Evolutionary conservation across 2,888 invertebrate genomes (phyloP), one percentile per base, ranked within the genome.

Genomic region (Charanyca ferruginea): DNA sequence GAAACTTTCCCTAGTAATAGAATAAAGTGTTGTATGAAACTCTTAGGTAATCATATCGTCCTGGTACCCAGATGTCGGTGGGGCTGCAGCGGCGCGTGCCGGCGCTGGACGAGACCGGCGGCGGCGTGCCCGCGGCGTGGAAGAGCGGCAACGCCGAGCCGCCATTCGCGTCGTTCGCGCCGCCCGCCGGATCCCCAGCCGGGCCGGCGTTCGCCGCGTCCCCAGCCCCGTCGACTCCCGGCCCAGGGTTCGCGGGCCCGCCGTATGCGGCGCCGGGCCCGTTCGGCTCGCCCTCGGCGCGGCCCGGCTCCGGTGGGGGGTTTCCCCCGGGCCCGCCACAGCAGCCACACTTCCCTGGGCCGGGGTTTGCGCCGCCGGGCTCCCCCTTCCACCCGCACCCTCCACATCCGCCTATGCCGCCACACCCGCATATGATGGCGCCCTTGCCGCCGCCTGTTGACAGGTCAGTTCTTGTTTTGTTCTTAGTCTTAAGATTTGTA

Each of bases 341-440:
- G 96, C 97, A 87, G 96, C 96, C 92, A 95, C 97, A 86, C 97
- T 97, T 91, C 96, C 97, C 91, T 51, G 98, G 98, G 64, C 97
- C 97, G 73, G 97, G 97, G 80, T 97, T 97, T 81, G 97, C 97
- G 84, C 97, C 97, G 85, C 97, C 97, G 57, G 97, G 97, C 9
- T 97, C 98, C 54, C 98, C 98, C 73, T 97, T 98, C 70, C 98
- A 98, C 80, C 98, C 98, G 72, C 98, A 97, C 86, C 97, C 98
- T 70, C 98, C 98, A 71, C 98, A 98, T 91, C 98, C 98, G 92
- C 98, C 98, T 85, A 98, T 98, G 87, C 98, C 98, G 77, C 98
- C 98, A 63, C 95, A 95, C 79, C 93, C 94, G 52, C 95, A 95
- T 82, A 94, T 95, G 94, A 94, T 95, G 94, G 91, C 95, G 86